Conservation (phyloP, 35 echinoderm and acorn worm genomes). For the Stichopus chloronotus region DNA sequence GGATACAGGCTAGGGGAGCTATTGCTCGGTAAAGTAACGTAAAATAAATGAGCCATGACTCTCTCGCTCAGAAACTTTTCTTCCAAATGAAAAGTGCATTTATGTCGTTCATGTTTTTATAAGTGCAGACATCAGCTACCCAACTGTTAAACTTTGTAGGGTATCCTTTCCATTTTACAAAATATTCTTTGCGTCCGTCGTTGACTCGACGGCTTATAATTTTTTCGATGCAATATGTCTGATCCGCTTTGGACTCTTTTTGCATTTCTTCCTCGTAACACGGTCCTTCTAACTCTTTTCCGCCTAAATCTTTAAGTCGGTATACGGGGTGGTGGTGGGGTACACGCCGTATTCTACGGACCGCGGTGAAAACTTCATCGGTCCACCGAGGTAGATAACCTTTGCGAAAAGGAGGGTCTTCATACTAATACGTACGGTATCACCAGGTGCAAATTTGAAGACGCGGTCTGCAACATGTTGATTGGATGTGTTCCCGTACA, state of each 20-base stretch:
- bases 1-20: no score
- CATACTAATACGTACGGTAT: constrained; percentile 48
- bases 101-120: constrained; percentile 38
- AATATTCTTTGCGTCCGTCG: no score
- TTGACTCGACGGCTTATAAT: background rate
- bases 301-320: constrained; percentile 49
- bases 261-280: constrained; percentile 62
- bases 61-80: no score
- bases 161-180: no score
- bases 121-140: constrained; percentile 32
- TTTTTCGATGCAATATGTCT: constrained; percentile 44
- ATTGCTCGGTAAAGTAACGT: no score
- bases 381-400: constrained; percentile 55
- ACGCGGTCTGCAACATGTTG: background rate
- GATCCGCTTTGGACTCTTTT: constrained; percentile 16
- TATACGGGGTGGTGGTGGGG: constrained; percentile 57
- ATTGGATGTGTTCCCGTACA: no score
- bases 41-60: no score
- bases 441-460: constrained; percentile 42
- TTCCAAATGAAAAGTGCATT: no score
- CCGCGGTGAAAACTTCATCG: constrained; percentile 55
- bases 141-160: no score
- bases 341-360: background rate
- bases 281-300: constrained; percentile 27
- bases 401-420: constrained; percentile 33